Conservation (phyloP, 2,113 vertebrate species). For the Eurypyga helias region DNA sequence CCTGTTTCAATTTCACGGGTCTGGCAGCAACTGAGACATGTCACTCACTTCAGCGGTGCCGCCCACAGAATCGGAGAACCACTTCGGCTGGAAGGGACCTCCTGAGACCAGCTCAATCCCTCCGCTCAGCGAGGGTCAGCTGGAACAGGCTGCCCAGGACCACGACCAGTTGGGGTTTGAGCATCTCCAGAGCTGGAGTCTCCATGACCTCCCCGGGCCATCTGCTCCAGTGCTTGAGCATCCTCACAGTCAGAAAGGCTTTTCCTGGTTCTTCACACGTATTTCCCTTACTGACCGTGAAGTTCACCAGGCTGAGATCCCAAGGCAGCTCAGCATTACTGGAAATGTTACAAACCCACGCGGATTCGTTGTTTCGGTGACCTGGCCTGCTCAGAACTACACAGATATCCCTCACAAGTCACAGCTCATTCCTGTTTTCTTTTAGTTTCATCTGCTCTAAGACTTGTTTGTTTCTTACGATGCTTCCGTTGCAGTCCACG, state of each 20-base stretch:
- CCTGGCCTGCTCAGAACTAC: neutral
- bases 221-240: neutral
- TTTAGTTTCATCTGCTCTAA: neutral
- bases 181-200: neutral
- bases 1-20: neutral
- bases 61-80: neutral
- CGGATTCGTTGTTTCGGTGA: neutral
- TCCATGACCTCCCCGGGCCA: neutral
- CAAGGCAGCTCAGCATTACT: neutral
- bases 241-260: neutral
- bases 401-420: neutral
- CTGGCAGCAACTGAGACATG: neutral
- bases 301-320: neutral
- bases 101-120: neutral
- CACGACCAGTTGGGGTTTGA: fast-evolving
- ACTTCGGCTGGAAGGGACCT: neutral
- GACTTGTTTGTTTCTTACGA: neutral
- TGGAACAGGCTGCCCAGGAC: neutral
- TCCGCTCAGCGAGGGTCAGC: neutral
- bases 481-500: neutral
- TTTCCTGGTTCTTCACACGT: neutral
- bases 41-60: neutral
- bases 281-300: neutral
- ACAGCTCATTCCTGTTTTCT: neutral
- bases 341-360: neutral